phyloP scores from a whole-genome alignment of 1,140 invertebrate genomes.

The Hetaerina americana region DNA sequence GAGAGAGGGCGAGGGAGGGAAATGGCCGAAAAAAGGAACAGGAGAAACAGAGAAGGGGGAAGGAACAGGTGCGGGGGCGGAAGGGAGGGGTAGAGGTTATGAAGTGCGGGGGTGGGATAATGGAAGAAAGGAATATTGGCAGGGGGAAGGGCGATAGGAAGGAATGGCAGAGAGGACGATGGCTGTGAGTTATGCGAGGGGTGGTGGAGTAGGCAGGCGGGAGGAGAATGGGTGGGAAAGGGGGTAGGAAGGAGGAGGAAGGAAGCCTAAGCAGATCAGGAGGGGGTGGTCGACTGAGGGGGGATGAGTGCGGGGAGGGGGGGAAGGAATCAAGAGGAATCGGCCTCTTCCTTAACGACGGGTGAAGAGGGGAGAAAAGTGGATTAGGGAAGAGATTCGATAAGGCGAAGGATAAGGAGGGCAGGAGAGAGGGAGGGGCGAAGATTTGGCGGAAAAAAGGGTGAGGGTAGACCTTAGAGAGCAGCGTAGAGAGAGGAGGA shows the following conservation, averaged over 20 bases:
- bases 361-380: neutral
- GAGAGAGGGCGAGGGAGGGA: too few species aligned
- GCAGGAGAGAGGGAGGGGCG: neutral
- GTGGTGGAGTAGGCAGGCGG: too few species aligned
- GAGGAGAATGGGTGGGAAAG: neutral
- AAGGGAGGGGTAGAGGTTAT: too few species aligned
- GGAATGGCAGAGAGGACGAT: neutral
- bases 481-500: too few species aligned
- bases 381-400: neutral
- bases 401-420: neutral
- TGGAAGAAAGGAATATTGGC: too few species aligned
- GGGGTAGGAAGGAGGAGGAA: neutral
- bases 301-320: neutral
- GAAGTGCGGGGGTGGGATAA: too few species aligned
- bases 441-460: neutral
- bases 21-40: too few species aligned
- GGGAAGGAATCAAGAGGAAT: neutral
- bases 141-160: neutral
- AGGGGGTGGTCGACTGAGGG: neutral
- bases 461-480: too few species aligned
- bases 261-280: too few species aligned
- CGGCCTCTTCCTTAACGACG: neutral
- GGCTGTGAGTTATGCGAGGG: too few species aligned
- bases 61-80: too few species aligned
- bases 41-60: too few species aligned